A percentile compares a stretch with the other conserved stretches of the same genome.
phyloP scores from a whole-genome alignment of 2,797 vertebrate species.

The Emydoidea blandingii region DNA sequence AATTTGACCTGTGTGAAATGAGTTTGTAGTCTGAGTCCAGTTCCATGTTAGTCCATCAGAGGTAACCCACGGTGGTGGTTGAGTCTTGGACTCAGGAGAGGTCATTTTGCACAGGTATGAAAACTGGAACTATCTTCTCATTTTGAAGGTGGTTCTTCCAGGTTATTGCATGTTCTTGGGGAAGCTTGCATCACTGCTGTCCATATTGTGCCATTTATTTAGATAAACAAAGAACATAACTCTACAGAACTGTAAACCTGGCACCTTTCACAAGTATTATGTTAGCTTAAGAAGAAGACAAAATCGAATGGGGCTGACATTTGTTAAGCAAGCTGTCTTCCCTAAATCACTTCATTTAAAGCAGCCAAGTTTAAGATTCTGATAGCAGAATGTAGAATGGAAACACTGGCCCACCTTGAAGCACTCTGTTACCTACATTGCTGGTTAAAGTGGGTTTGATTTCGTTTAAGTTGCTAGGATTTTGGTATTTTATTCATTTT shows the following conservation, averaged over 20 bases:
- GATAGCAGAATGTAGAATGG: accelerated
- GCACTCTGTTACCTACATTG: neutral
- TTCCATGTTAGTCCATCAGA: neutral
- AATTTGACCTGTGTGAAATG: neutral
- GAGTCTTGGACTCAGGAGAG: neutral
- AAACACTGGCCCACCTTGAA: neutral
- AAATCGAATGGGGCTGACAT: accelerated
- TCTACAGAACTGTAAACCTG: neutral
- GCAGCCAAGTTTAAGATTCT: neutral
- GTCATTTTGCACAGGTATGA: neutral
- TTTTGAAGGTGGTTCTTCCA: accelerated
- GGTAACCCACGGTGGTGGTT: neutral
- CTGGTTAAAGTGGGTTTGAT: neutral
- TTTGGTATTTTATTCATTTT: accelerated
- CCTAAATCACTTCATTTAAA: accelerated
- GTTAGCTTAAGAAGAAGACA: neutral
- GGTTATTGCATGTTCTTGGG: accelerated
- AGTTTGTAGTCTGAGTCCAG: neutral
- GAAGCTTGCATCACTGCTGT: neutral
- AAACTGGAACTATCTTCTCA: accelerated
- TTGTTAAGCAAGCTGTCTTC: neutral
- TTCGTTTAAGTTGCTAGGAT: neutral
- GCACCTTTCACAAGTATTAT: neutral
- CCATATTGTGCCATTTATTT: neutral
- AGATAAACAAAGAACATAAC: accelerated